A percentile compares a stretch with the other conserved stretches of the same genome.
Evolutionary conservation across 1,140 invertebrate genomes (phyloP).

Genomic region (Mya arenaria): DNA sequence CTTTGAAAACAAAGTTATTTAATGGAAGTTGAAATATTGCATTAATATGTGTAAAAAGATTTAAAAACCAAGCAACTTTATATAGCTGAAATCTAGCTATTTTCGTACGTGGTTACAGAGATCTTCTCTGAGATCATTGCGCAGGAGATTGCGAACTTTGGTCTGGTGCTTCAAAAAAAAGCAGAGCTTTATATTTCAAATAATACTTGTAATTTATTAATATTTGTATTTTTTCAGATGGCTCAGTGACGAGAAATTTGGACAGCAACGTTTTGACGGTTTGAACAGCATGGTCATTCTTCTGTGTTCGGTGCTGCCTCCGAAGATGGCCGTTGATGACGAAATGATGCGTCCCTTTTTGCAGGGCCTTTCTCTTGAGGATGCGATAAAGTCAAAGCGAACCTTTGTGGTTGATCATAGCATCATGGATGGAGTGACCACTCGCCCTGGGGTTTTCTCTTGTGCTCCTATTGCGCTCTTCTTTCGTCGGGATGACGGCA

Average conservation of each 20-base stretch:
- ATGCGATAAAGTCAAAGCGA: conserved; percentile 51
- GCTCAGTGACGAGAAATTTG: conserved; percentile 71
- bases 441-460: neutral
- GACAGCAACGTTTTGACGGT: conserved; percentile 68
- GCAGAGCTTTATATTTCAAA: too few species aligned
- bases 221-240: too few species aligned
- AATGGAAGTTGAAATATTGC: too few species aligned
- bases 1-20: too few species aligned
- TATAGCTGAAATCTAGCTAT: too few species aligned
- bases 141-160: too few species aligned
- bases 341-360: conserved; percentile 57
- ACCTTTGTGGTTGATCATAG: conserved; percentile 60
- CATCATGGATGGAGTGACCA: conserved; percentile 35
- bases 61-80: too few species aligned
- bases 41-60: too few species aligned
- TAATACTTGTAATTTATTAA: too few species aligned
- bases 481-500: conserved; percentile 61
- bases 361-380: conserved; percentile 31
- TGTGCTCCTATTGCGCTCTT: conserved; percentile 80
- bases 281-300: conserved; percentile 22
- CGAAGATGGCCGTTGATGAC: conserved; percentile 56
- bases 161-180: too few species aligned
- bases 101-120: too few species aligned
- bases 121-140: too few species aligned
- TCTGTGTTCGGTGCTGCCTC: conserved; percentile 33